Conservation (phyloP, 2,797 vertebrate genomes). For the Myotis daubentonii region DNA sequence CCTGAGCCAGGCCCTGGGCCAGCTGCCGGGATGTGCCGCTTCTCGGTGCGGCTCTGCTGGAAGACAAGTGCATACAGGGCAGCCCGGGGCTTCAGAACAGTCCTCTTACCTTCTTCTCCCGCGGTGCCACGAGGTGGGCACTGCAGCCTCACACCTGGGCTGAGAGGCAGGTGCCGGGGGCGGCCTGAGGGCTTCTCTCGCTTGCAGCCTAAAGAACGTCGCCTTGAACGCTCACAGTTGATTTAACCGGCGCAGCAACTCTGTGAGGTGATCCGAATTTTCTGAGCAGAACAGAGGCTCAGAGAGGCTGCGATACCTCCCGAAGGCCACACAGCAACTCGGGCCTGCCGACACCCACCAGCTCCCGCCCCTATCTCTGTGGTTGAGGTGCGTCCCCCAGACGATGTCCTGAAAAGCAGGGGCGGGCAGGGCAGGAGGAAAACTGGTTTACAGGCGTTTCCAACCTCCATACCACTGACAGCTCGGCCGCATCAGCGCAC, state of each 20-base stretch:
- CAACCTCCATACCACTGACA: not conserved
- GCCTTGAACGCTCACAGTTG: not conserved
- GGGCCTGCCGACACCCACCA: not conserved
- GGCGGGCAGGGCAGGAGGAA: not conserved
- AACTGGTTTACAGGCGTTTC: not conserved
- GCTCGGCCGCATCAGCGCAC: not conserved
- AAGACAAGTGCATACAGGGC: not conserved
- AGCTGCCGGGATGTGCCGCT: not conserved
- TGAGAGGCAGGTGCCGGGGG: not conserved
- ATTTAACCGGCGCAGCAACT: not conserved
- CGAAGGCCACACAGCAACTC: not conserved
- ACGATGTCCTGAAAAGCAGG: not conserved
- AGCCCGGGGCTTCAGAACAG: not conserved
- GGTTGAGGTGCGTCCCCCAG: not conserved
- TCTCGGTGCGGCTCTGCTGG: rapidly evolving
- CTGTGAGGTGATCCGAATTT: not conserved
- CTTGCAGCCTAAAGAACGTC: not conserved
- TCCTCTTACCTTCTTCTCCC: not conserved
- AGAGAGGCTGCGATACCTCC: not conserved
- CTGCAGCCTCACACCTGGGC: not conserved
- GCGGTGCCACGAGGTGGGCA: rapidly evolving
- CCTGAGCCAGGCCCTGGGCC: not conserved
- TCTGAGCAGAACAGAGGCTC: not conserved
- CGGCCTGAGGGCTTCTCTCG: not conserved
- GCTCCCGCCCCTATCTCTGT: not conserved